These are phyloP conservation scores for Platycheirus albimanus DNA, from an alignment of 2,888 invertebrate species.

Conservation along the genomic window DNA sequence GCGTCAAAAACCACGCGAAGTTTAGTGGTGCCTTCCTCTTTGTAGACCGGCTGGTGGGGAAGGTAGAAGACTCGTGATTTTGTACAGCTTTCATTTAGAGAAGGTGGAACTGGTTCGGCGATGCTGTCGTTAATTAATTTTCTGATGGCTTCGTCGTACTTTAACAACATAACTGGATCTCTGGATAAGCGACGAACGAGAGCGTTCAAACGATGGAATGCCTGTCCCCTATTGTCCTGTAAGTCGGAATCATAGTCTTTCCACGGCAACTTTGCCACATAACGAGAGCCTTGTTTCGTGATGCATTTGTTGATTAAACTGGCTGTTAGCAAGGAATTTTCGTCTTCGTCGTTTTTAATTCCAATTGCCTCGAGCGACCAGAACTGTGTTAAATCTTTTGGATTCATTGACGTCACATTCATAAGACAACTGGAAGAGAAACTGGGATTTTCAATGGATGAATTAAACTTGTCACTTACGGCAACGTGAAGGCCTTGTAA, in stretches of 20 bases:
- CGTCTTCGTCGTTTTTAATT: slow-evolving; percentile 15
- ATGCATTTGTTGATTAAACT: slow-evolving; percentile 23
- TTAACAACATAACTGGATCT: background rate
- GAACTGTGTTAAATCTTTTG: background rate
- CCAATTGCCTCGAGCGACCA: slow-evolving; percentile 29
- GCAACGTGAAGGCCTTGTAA: slow-evolving; percentile 12
- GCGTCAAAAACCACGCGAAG: no score
- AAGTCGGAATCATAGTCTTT: background rate
- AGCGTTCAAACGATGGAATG: background rate
- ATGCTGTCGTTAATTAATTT: slow-evolving; percentile 3
- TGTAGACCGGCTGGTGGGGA: slow-evolving; percentile 28
- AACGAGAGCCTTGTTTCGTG: background rate
- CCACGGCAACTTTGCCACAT: slow-evolving; percentile 23
- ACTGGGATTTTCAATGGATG: background rate
- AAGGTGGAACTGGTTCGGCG: slow-evolving; percentile 4
- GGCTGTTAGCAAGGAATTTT: background rate
- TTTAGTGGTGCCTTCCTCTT: no score
- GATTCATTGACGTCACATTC: background rate
- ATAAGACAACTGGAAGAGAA: slow-evolving; percentile 13
- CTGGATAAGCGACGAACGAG: slow-evolving; percentile 19
- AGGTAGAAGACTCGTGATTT: slow-evolving; percentile 18
- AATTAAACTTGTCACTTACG: slow-evolving; percentile 9
- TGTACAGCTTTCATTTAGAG: background rate
- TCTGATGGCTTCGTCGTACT: slow-evolving; percentile 24
- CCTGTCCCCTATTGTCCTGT: background rate